Conservation (phyloP, 2,797 vertebrate genomes). For the Galaxias olidus region DNA sequence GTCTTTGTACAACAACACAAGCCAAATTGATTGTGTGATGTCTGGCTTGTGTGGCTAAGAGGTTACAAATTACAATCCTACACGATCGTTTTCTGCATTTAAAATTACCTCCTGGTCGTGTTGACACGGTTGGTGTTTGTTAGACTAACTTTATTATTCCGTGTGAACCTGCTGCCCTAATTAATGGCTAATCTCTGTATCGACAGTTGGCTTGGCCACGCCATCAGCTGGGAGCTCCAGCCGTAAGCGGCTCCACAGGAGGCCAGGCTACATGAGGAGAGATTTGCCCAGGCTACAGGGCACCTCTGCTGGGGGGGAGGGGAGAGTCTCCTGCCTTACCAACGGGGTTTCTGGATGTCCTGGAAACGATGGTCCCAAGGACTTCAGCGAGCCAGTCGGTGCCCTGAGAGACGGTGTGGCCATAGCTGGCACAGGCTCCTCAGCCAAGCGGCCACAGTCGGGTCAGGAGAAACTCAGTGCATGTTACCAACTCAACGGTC, state of each 20-base stretch:
- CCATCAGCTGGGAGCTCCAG: slow-evolving; percentile 43
- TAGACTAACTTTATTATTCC: background rate
- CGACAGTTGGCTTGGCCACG: slow-evolving; percentile 53
- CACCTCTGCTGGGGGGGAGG: slow-evolving; percentile 34
- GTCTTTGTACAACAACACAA: background rate
- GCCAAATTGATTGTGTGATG: too few species aligned
- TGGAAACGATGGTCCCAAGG: slow-evolving; percentile 16
- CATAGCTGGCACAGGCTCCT: slow-evolving; percentile 31
- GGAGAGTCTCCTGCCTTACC: slow-evolving; percentile 31
- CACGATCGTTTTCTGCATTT: background rate
- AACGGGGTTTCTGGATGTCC: slow-evolving; percentile 44
- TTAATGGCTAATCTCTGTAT: slow-evolving; percentile 4
- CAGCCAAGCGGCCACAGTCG: slow-evolving; percentile 23
- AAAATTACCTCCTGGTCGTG: background rate
- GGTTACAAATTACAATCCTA: background rate
- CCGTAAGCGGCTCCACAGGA: slow-evolving; percentile 73
- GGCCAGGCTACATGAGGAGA: slow-evolving; percentile 82
- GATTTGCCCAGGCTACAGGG: slow-evolving; percentile 54
- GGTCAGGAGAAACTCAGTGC: background rate
- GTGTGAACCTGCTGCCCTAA: background rate
- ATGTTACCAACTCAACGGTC: slow-evolving; percentile 15
- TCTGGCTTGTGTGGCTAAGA: too few species aligned
- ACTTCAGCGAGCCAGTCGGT: slow-evolving; percentile 24
- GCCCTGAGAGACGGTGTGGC: slow-evolving; percentile 29
- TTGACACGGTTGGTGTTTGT: background rate